phyloP scores from a whole-genome alignment of 2,797 vertebrate species.

The Fistularia tabacaria region DNA sequence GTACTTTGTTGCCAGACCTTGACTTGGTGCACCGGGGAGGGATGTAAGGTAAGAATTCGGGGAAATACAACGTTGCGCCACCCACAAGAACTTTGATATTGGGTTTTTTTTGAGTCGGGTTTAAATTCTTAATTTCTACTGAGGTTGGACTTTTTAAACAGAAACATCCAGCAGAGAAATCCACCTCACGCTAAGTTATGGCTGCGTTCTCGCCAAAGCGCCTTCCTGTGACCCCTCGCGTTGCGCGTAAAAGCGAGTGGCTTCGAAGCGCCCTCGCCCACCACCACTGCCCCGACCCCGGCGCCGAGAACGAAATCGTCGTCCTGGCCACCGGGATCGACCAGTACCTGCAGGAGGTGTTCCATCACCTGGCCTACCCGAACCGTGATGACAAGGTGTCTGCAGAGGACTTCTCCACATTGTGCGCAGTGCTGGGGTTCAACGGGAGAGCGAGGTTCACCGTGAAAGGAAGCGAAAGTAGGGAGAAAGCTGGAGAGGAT shows the following conservation, averaged over 20 bases:
- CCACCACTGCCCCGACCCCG: conserved; percentile 63
- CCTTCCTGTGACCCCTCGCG: conserved; percentile 30
- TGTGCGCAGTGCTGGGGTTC: conserved; percentile 72
- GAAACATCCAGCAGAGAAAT: too few relatives aligned
- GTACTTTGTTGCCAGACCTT: conserved; percentile 17
- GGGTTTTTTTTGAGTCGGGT: not conserved
- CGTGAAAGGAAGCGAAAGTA: not conserved
- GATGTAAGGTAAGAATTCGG: conserved; percentile 9
- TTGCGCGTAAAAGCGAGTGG: conserved; percentile 74
- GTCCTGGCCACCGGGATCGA: conserved; percentile 78
- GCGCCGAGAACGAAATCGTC: conserved; percentile 73
- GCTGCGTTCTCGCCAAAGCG: conserved; percentile 11
- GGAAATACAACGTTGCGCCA: too few relatives aligned
- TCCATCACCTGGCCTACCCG: conserved; percentile 72
- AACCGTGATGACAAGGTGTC: conserved; percentile 63
- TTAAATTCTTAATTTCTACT: too few relatives aligned
- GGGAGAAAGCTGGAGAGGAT: conserved; percentile 3
- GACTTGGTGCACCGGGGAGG: conserved; percentile 15
- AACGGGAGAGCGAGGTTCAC: conserved; percentile 4
- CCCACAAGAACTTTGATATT: not conserved
- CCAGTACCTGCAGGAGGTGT: conserved; percentile 80
- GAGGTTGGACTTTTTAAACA: too few relatives aligned
- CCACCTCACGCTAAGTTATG: conserved; percentile 22
- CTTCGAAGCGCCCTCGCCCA: conserved; percentile 71
- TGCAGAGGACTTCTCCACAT: conserved; percentile 68